A percentile compares a stretch with the other conserved stretches of the same genome.
Evolutionary conservation across 2,797 vertebrate species (phyloP).

Genomic region (Lacerta bilineata): DNA sequence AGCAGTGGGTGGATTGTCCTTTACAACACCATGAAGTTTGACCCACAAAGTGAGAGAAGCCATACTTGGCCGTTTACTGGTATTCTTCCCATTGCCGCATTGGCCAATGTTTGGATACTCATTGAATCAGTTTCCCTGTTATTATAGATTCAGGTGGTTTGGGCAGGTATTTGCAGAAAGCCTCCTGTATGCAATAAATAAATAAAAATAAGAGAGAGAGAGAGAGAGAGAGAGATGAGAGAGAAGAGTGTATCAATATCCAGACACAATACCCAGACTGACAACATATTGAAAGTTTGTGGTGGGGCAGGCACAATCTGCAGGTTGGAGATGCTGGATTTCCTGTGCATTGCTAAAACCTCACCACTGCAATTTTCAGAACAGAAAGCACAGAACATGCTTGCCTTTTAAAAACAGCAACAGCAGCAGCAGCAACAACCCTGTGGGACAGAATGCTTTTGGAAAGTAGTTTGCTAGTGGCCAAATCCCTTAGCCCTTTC

Average conservation of each 20-base stretch:
- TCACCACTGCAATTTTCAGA: too few relatives aligned
- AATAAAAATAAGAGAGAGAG: neutral
- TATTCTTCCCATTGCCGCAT: neutral
- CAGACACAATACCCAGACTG: too few relatives aligned
- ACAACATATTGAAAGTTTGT: neutral
- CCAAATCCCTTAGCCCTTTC: too few relatives aligned
- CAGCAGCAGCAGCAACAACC: too few relatives aligned
- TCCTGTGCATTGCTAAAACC: too few relatives aligned
- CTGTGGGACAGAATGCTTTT: too few relatives aligned
- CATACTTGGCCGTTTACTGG: neutral
- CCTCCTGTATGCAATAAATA: constrained; percentile 15
- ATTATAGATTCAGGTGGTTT: neutral
- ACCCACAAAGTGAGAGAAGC: neutral
- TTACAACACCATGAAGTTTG: neutral
- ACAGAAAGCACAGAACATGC: too few relatives aligned
- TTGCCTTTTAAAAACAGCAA: too few relatives aligned
- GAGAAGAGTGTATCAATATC: too few relatives aligned
- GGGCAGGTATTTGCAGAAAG: constrained; percentile 45
- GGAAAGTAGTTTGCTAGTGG: too few relatives aligned
- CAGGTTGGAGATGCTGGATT: too few relatives aligned
- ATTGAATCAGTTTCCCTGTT: constrained; percentile 21
- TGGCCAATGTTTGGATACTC: neutral
- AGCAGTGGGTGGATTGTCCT: too few relatives aligned
- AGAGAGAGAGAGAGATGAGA: neutral
- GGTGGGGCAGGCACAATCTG: neutral